These are phyloP conservation scores for Pissodes strobi DNA, from an alignment of 1,140 invertebrate genomes.

Conservation along the genomic window DNA sequence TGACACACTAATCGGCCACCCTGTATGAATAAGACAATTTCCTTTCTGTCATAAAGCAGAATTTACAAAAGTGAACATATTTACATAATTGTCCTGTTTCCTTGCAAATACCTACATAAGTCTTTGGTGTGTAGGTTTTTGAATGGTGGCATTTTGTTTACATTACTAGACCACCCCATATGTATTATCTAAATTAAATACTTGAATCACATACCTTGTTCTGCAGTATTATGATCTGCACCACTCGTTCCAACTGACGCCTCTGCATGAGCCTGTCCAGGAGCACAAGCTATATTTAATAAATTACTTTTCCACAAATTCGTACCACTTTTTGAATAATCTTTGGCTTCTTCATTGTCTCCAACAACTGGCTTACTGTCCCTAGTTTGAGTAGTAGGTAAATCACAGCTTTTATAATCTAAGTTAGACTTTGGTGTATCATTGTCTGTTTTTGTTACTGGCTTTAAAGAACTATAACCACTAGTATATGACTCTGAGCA, in stretches of 20 bases:
- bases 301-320: slow-evolving; percentile 14
- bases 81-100: too few relatives aligned
- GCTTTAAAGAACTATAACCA: slow-evolving; percentile 5
- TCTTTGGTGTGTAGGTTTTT: too few relatives aligned
- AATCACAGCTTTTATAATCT: slow-evolving; percentile 33
- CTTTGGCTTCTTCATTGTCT: slow-evolving; percentile 32
- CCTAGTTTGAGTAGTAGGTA: slow-evolving; percentile 19
- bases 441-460: slow-evolving; percentile 10
- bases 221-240: slow-evolving; percentile 10
- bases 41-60: too few relatives aligned
- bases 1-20: too few relatives aligned
- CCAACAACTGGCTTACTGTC: background rate
- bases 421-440: slow-evolving; percentile 20
- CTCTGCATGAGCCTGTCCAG: background rate
- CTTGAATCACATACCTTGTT: slow-evolving; percentile 35
- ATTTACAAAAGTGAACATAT: too few relatives aligned
- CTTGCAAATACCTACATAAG: too few relatives aligned
- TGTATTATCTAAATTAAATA: too few relatives aligned
- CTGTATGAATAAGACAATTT: too few relatives aligned
- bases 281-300: background rate
- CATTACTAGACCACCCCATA: too few relatives aligned
- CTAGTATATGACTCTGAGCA: slow-evolving; percentile 11
- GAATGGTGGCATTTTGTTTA: too few relatives aligned
- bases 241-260: background rate
- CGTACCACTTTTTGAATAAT: slow-evolving; percentile 22